Percentiles rank a stretch among this genome's conserved stretches.
Evolutionary conservation across 2,797 vertebrate species (phyloP).

Genomic region (Cossypha niveicapilla): DNA sequence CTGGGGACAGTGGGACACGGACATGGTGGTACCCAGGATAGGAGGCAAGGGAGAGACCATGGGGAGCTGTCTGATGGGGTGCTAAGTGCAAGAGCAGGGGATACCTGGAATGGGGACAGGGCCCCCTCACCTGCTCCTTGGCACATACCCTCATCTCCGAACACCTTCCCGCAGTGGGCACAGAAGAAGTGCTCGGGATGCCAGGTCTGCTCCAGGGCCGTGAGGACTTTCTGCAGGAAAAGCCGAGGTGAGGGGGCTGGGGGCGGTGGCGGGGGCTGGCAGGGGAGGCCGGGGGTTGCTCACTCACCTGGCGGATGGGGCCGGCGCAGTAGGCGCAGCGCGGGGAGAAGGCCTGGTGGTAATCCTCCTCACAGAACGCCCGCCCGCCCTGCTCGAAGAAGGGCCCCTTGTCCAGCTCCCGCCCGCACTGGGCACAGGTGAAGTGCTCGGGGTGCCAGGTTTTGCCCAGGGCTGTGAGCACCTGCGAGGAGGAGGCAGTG

Average conservation of each 20-base stretch:
- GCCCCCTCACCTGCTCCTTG: fast-evolving
- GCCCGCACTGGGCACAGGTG: conserved; percentile 78
- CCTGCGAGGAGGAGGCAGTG: conserved; percentile 42
- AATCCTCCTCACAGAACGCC: conserved; percentile 85
- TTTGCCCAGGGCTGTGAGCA: conserved; percentile 85
- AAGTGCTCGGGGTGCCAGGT: conserved; percentile 93
- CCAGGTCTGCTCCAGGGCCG: conserved; percentile 88
- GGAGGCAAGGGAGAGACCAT: fast-evolving
- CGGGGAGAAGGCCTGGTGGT: conserved; percentile 78
- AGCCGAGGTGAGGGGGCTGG: not conserved
- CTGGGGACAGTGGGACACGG: fast-evolving
- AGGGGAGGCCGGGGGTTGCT: fast-evolving
- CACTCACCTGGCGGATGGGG: conserved; percentile 67
- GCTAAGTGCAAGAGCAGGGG: not conserved
- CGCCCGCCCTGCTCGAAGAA: conserved; percentile 85
- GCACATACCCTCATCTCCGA: conserved; percentile 80
- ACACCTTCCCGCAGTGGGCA: conserved; percentile 82
- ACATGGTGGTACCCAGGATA: fast-evolving
- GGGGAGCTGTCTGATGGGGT: fast-evolving
- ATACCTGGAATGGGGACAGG: not conserved
- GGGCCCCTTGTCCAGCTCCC: conserved; percentile 75
- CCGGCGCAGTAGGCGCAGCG: conserved; percentile 70
- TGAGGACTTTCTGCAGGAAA: conserved; percentile 84
- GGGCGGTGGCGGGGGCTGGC: fast-evolving
- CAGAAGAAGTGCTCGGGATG: conserved; percentile 96